Conservation (phyloP, 2,888 invertebrate genomes). For the Amblyjoppa proteus region DNA sequence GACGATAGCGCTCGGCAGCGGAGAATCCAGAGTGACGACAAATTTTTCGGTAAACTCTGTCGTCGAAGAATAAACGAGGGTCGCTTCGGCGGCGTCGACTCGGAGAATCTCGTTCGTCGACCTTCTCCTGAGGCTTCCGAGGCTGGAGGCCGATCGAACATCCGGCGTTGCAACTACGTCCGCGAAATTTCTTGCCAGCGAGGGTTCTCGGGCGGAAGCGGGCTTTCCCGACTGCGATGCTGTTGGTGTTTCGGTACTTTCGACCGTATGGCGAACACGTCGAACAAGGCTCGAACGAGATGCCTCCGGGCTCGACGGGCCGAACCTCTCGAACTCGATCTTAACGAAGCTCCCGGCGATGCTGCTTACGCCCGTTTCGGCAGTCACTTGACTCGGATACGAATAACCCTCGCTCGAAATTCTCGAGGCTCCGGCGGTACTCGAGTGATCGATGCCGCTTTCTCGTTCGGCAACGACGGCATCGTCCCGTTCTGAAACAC, state of each 20-base stretch:
- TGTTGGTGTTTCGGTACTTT: constrained; percentile 41
- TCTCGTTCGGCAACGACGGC: constrained; percentile 17
- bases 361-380: constrained; percentile 12
- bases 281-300: constrained; percentile 27
- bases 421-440: not conserved
- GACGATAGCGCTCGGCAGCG: constrained; percentile 9
- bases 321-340: constrained; percentile 46
- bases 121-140: constrained; percentile 8
- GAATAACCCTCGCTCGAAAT: constrained; percentile 39
- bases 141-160: not conserved
- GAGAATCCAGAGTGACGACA: constrained; percentile 40
- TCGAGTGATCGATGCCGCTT: constrained; percentile 40
- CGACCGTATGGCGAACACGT: constrained; percentile 13
- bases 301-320: constrained; percentile 32
- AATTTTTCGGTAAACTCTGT: constrained; percentile 37
- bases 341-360: constrained; percentile 53
- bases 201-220: not conserved
- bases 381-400: constrained; percentile 46
- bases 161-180: constrained; percentile 12
- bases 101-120: constrained; percentile 3
- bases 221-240: constrained; percentile 29
- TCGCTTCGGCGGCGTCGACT: constrained; percentile 23
- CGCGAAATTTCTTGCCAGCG: constrained; percentile 19
- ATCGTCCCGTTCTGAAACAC: constrained; percentile 54
- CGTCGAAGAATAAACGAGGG: constrained; percentile 3